Conservation (phyloP, 2,113 vertebrate species). For the Uropsilus gracilis region DNA sequence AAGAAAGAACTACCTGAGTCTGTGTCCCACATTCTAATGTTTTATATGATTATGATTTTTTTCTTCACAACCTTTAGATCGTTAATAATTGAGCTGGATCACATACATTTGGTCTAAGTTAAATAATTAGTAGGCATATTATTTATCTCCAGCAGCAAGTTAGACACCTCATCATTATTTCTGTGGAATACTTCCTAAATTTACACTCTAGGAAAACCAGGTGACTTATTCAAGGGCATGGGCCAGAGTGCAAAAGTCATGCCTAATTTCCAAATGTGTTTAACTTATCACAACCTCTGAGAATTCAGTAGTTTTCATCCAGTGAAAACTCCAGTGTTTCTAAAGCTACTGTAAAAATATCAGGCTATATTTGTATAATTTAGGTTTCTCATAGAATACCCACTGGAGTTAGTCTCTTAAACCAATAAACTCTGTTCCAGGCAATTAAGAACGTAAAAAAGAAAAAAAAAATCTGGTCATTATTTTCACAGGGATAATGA, state of each 20-base stretch:
- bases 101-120: not conserved
- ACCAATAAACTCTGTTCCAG: not conserved
- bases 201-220: not conserved
- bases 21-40: not conserved
- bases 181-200: not conserved
- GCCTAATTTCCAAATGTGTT: not conserved
- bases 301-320: not conserved
- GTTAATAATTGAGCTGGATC: not conserved
- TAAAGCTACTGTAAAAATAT: not conserved
- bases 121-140: not conserved
- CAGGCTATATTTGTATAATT: not conserved
- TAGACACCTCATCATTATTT: not conserved
- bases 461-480: not conserved
- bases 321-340: not conserved
- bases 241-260: not conserved
- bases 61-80: not conserved
- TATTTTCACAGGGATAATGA: slow-evolving; percentile 32
- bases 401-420: not conserved
- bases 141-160: not conserved
- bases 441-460: not conserved
- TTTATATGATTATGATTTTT: not conserved
- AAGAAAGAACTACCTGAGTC: not conserved
- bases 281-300: not conserved
- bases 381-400: not conserved
- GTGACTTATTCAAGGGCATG: not conserved